phyloP scores from a whole-genome alignment of 1,140 invertebrate species.

The Agrypnia vestita region DNA sequence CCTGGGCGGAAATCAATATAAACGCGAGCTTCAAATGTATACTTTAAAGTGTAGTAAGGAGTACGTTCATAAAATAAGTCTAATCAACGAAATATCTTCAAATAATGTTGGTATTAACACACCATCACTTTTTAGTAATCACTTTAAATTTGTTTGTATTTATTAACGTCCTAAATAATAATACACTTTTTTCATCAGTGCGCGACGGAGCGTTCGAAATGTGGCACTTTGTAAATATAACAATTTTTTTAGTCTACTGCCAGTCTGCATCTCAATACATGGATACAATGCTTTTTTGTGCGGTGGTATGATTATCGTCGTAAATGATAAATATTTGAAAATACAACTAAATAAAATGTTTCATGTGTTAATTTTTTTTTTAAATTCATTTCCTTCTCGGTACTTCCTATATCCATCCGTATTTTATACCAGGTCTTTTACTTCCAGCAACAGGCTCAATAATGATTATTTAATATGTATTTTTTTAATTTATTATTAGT shows the following conservation, averaged over 20 bases:
- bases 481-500: too few species aligned
- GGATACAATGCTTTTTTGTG: too few species aligned
- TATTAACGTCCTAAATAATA: neutral
- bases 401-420: too few species aligned
- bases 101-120: neutral
- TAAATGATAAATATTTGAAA: too few species aligned
- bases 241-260: neutral
- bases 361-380: too few species aligned
- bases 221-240: neutral
- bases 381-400: too few species aligned
- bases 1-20: constrained; percentile 41
- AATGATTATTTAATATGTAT: too few species aligned
- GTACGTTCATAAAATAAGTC: neutral
- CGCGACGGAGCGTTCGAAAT: neutral
- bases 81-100: neutral
- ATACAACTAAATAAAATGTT: too few species aligned
- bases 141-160: neutral
- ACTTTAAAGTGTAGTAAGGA: neutral
- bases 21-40: neutral
- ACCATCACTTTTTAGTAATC: neutral
- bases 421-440: too few species aligned
- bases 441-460: too few species aligned
- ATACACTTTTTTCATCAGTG: neutral
- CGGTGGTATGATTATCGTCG: too few species aligned
- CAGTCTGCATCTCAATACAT: too few species aligned